Evolutionary conservation across 2,888 invertebrate genomes (phyloP).

Genomic region (Augiades crinisus): DNA sequence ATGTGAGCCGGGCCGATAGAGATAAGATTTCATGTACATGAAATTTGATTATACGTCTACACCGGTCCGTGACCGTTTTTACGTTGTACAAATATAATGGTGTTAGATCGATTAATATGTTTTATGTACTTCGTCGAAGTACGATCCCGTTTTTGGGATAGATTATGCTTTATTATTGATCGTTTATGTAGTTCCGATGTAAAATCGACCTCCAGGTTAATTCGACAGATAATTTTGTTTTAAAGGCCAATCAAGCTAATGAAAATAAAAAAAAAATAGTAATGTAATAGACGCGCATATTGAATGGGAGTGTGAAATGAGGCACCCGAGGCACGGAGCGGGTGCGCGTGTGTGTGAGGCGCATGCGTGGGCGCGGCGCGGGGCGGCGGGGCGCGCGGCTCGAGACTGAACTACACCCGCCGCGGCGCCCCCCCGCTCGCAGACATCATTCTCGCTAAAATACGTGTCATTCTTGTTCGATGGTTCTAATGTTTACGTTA

Average conservation of each 20-base stretch:
- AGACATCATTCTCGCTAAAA: constrained; percentile 41
- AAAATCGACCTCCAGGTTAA: constrained; percentile 4
- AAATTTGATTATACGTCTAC: constrained; percentile 5
- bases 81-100: constrained; percentile 21
- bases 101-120: constrained; percentile 18
- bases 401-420: constrained; percentile 76
- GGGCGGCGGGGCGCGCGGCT: constrained; percentile 61
- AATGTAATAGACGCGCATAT: constrained; percentile 4
- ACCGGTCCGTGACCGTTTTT: constrained; percentile 13
- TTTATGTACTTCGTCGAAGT: constrained; percentile 43
- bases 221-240: not conserved
- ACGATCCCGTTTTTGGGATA: constrained; percentile 42
- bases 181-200: constrained; percentile 12
- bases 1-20: constrained; percentile 6
- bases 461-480: constrained; percentile 70
- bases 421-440: constrained; percentile 44
- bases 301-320: constrained; percentile 1
- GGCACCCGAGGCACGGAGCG: not conserved
- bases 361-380: constrained; percentile 28
- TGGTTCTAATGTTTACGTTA: constrained; percentile 70
- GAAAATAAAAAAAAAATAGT: not conserved
- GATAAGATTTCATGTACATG: constrained; percentile 4
- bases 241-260: not conserved
- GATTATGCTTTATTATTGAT: constrained; percentile 17
- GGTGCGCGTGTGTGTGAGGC: not conserved